These are phyloP conservation scores for Escarpia spicata DNA, from an alignment of 2,888 invertebrate genomes.

Conservation along the genomic window DNA sequence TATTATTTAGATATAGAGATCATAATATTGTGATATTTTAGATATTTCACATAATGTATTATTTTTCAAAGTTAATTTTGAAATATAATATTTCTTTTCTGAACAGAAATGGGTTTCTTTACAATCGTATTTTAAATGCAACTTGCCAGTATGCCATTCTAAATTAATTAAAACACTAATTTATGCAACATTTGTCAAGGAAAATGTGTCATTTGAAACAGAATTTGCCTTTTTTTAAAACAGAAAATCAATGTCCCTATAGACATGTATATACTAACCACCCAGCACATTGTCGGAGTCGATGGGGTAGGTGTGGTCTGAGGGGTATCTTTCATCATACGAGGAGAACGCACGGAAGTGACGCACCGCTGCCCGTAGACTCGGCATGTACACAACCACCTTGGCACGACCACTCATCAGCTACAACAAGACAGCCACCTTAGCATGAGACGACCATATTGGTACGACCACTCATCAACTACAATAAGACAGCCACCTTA, in stretches of 20 bases:
- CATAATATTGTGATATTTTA: too few relatives aligned
- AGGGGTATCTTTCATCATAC: constrained; percentile 37
- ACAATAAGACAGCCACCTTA: constrained; percentile 1
- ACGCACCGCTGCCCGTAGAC: constrained; percentile 50
- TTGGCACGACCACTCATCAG: constrained; percentile 26
- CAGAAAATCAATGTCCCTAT: too few relatives aligned
- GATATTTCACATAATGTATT: too few relatives aligned
- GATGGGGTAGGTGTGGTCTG: neutral
- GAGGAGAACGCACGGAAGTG: constrained; percentile 57
- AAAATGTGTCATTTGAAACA: neutral
- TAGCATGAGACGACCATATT: constrained; percentile 35
- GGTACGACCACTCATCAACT: constrained; percentile 27
- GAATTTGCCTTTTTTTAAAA: too few relatives aligned
- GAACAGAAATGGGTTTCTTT: too few relatives aligned
- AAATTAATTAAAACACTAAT: too few relatives aligned
- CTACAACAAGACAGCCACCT: constrained; percentile 25
- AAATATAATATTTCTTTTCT: too few relatives aligned
- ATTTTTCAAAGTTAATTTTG: too few relatives aligned
- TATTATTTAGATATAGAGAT: too few relatives aligned
- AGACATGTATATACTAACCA: neutral
- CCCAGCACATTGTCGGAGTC: neutral
- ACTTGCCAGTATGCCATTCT: too few relatives aligned
- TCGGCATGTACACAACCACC: constrained; percentile 53
- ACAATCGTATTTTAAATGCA: too few relatives aligned
- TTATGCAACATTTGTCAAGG: too few relatives aligned